Base-by-base conservation (phyloP, 1,140 invertebrate genomes). In the Teleopsis dalmanni region DNA sequence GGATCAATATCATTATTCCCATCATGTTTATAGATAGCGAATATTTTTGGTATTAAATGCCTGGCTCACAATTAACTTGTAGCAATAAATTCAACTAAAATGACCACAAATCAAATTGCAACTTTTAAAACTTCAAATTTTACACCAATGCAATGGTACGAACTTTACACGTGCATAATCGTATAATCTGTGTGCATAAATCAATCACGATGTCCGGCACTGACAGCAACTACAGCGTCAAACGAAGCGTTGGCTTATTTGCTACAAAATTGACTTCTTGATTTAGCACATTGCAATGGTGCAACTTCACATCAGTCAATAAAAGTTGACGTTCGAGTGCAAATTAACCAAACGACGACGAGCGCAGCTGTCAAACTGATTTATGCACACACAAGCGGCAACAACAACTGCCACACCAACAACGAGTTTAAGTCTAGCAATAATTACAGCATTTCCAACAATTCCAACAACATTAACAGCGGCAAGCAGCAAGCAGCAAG, bases 351-450 rank as follows among this genome's bases (percentile, higher is more conserved):
- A 19, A 37, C 36, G 23, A 45, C 26, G 21, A 35, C 29, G 13
- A 31, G 44, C 29, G 29, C 7, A 35, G 41, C 48, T 50, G 48
- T 43, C 48, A 50, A 43, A 43, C 9, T 50, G 48, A 50, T 50
- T 50, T 50, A 50, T 50, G 33, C 41, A 22, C 41, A 26, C 7
- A 31, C 27, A n/a, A 9, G 13, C 7, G 27, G 27, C 27, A 31
- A 31, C n/a, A 31, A n/a, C 27, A n/a, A 31, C n/a, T n/a, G n/a
- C n/a, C n/a, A n/a, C n/a, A n/a, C n/a, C n/a, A n/a, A n/a, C n/a
- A n/a, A n/a, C n/a, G n/a, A n/a, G n/a, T n/a, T 25, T 18, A 19
- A 11, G 41, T 43, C n/a, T 25, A 31, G 27, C 41, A 43, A 43
- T 27, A 31, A 43, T 43, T 25, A 43, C 41, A 43, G 26, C 26